Percentiles rank a stretch among this genome's conserved stretches.
Evolutionary conservation across 2,888 invertebrate species (phyloP).

Genomic region (Amiota minor): DNA sequence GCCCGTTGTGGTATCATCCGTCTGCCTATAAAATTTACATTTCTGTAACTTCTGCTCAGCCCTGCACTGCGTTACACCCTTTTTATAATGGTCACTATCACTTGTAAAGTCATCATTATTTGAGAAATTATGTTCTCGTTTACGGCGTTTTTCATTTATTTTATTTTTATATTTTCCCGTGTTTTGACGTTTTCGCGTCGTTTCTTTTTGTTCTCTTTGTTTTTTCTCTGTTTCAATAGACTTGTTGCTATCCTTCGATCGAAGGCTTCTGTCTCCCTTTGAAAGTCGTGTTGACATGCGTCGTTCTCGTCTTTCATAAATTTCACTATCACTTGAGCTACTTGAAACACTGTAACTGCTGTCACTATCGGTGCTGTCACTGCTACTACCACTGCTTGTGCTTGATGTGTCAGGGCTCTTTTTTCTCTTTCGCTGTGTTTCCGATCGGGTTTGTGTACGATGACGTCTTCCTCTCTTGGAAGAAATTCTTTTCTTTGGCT

Average conservation of each 20-base stretch:
- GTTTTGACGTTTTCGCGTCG: not conserved
- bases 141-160: not conserved
- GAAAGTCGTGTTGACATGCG: not conserved
- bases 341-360: slow-evolving; percentile 8
- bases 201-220: not conserved
- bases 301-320: not conserved
- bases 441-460: slow-evolving; percentile 2
- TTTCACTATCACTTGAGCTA: slow-evolving; percentile 24
- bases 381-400: not conserved
- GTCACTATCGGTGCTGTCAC: not conserved
- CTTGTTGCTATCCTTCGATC: not conserved
- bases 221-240: not conserved
- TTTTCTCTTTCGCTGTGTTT: too few relatives aligned
- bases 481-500: not conserved
- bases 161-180: not conserved
- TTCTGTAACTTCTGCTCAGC: too few relatives aligned
- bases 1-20: too few relatives aligned
- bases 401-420: not conserved
- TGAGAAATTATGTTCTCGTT: not conserved
- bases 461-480: slow-evolving; percentile 41
- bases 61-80: not conserved
- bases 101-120: not conserved
- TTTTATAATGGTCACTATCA: not conserved
- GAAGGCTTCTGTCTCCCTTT: too few relatives aligned
- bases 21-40: not conserved